Percentiles rank a stretch among this genome's conserved stretches.
Conservation (phyloP, 2,888 invertebrate species). For the Caenorhabditis sp. region DNA sequence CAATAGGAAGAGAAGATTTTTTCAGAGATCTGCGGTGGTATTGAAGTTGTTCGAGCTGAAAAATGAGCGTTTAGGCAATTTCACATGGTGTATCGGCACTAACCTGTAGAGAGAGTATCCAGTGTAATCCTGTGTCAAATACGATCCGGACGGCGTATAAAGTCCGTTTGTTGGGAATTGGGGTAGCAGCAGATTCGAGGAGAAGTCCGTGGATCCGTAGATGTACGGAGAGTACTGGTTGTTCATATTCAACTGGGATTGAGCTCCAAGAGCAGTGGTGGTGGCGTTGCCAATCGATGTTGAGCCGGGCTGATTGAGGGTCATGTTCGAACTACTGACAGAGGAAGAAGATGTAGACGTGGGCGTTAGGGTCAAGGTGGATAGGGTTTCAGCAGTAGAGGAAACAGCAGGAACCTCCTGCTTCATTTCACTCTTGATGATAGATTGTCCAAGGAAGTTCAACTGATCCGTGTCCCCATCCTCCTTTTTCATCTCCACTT, state of each 20-base stretch:
- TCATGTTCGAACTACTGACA: conserved; percentile 62
- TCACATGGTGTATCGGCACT: background rate
- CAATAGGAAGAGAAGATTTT: too few species aligned
- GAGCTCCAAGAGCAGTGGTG: too few species aligned
- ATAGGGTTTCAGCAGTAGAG: background rate
- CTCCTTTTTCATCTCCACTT: conserved; percentile 31
- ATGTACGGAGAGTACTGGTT: conserved; percentile 42
- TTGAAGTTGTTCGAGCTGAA: conserved; percentile 73
- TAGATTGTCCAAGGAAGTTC: too few species aligned
- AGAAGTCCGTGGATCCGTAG: conserved; percentile 33
- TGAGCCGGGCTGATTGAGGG: conserved; percentile 63
- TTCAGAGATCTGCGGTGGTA: conserved; percentile 71
- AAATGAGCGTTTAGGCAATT: background rate
- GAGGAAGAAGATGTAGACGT: too few species aligned
- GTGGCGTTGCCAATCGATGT: conserved; percentile 54
- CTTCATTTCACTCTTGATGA: conserved; percentile 22
- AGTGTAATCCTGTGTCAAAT: conserved; percentile 50
- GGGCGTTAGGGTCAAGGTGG: too few species aligned
- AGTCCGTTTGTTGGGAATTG: conserved; percentile 34
- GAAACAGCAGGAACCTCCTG: too few species aligned
- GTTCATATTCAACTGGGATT: conserved; percentile 40
- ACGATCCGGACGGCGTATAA: conserved; percentile 27
- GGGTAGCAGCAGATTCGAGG: conserved; percentile 15
- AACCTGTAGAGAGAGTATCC: conserved; percentile 64
- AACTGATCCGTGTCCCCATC: conserved; percentile 10